Evolutionary conservation across 2,113 vertebrate species (phyloP).

Genomic region (Herpetotheres cachinnans): DNA sequence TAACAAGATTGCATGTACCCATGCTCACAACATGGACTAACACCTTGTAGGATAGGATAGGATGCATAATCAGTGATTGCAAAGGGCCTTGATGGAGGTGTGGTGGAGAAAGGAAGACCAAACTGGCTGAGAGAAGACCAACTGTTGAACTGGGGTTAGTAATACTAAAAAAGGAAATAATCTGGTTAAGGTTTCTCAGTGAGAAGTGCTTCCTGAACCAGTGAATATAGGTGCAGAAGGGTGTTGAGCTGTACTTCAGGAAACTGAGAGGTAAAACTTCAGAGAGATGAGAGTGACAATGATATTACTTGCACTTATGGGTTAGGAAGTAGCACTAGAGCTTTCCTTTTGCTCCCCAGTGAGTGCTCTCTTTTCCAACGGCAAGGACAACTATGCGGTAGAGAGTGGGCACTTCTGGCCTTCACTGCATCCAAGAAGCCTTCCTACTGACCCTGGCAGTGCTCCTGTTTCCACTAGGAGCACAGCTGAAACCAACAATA

Average conservation of each 20-base stretch:
- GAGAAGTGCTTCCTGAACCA: background rate
- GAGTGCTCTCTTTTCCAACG: background rate
- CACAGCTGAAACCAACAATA: background rate
- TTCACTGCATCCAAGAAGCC: background rate
- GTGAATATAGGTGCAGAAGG: background rate
- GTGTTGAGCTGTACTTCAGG: background rate
- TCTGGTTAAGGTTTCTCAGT: background rate
- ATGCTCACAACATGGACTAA: background rate
- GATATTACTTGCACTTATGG: background rate
- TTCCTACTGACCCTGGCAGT: background rate
- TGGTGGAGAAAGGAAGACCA: background rate
- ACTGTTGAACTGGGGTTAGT: background rate
- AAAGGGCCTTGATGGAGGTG: background rate
- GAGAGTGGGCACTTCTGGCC: background rate
- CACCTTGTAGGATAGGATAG: background rate
- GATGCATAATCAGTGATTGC: background rate
- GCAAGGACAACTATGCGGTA: background rate
- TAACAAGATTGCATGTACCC: background rate
- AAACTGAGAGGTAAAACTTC: background rate
- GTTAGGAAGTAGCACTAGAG: background rate
- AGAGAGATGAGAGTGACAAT: background rate
- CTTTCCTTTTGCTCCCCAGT: background rate
- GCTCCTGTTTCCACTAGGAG: background rate
- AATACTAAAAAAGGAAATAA: background rate
- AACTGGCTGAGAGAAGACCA: background rate